A percentile compares a stretch with the other conserved stretches of the same genome.
Evolutionary conservation across 2,113 vertebrate species (phyloP).

Genomic region (Anthoscopus minutus): DNA sequence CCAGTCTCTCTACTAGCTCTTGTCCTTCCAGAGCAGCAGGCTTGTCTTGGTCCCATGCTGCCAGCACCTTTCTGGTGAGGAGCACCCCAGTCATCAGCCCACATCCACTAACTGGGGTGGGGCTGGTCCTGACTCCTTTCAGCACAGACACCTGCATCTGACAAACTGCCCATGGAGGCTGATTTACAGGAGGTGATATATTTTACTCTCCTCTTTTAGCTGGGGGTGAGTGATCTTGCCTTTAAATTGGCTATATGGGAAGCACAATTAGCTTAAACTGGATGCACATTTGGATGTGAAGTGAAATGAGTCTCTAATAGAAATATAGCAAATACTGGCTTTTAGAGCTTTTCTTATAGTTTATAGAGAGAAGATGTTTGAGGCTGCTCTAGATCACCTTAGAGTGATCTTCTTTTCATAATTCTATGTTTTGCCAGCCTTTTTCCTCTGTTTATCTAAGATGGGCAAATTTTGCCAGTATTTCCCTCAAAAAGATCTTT

Average conservation of each 20-base stretch:
- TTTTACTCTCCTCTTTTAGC: not conserved
- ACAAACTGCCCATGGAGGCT: not conserved
- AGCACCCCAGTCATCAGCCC: not conserved
- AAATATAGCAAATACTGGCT: not conserved
- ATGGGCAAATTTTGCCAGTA: not conserved
- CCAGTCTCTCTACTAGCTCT: not conserved
- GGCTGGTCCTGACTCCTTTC: not conserved
- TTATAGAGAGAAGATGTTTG: not conserved
- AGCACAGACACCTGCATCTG: not conserved
- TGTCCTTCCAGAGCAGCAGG: not conserved
- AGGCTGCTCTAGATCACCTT: not conserved
- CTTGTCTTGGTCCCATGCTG: not conserved
- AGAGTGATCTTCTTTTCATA: not conserved
- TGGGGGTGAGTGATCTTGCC: not conserved
- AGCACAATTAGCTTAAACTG: not conserved
- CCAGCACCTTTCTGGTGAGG: not conserved
- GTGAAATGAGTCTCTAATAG: not conserved
- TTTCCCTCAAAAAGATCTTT: not conserved
- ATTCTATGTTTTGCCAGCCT: not conserved
- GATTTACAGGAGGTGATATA: not conserved
- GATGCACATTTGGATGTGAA: not conserved
- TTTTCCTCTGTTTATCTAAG: not conserved
- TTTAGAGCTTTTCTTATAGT: not conserved
- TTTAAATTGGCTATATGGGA: not conserved
- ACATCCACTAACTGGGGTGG: rapidly evolving